Evolutionary conservation across 1,140 invertebrate species (phyloP), one percentile per base, ranked within the genome.

Genomic region (Orussus abietinus): DNA sequence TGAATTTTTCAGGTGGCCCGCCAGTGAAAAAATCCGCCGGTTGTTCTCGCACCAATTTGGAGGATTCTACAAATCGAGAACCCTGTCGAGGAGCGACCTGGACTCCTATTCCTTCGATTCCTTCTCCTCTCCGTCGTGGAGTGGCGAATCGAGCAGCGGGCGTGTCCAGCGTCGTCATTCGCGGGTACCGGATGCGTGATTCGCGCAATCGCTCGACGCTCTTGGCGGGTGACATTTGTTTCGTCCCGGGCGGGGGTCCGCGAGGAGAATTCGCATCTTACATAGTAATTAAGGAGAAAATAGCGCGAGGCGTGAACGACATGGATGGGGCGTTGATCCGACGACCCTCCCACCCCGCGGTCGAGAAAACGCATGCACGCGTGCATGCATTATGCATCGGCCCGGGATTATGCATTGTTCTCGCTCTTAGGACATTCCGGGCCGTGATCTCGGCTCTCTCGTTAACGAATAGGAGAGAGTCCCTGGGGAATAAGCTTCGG

Each of bases 361-460:
- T 31, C 51, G 45, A 50, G 58, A 57, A 53, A 55, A 56, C 38
- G 38, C 47, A 45, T 51, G 48, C 49, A 40, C 34, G 21, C 36
- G 49, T 47, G 42, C 48, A 65, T 69, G 66, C 57, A 67, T 69
- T 51, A 67, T 69, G 59, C 58, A 69, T 67, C 29, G 44, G 47
- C 38, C 25, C 33, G 25, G 43, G 51, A 57, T 60, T 53, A 50
- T 57, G 52, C 58, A 59, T 66, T 57, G 56, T 59, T 59, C 31
- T 41, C 28, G 22, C 22, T 25, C 22, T 25, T 25, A n/a, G 22
- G 6, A 25, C 22, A 25, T 25, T 25, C 22, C 22, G n/a, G n/a
- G 22, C n/a, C n/a, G n/a, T n/a, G n/a, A n/a, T n/a, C n/a, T n/a
- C n/a, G n/a, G n/a, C n/a, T n/a, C n/a, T n/a, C n/a, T n/a, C n/a